These are phyloP conservation scores for Esox masquinongy DNA, from an alignment of 2,797 vertebrate genomes.

Conservation along the genomic window DNA sequence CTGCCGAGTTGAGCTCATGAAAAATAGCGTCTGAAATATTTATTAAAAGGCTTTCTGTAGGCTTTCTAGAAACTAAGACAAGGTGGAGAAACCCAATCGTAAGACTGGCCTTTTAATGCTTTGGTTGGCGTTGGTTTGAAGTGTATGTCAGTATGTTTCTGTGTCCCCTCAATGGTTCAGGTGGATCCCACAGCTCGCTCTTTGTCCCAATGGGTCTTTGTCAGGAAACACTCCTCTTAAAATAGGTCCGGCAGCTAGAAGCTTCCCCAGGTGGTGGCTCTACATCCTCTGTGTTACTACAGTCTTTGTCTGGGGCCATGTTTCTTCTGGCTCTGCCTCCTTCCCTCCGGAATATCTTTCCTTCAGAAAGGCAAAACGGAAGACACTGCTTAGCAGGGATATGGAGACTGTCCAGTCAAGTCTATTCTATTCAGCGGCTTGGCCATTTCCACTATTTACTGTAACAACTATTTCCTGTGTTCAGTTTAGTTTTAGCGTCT, in stretches of 20 bases:
- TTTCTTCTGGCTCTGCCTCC: not conserved
- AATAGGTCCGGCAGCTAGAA: not conserved
- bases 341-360: not conserved
- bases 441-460: not conserved
- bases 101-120: too few species aligned
- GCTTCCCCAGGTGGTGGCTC: not conserved
- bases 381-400: conserved; percentile 1
- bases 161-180: too few species aligned
- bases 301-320: not conserved
- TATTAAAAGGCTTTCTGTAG: too few species aligned
- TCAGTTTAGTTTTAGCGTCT: too few species aligned
- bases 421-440: not conserved
- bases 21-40: too few species aligned
- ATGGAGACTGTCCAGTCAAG: not conserved
- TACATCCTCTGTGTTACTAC: not conserved
- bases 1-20: too few species aligned
- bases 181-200: not conserved
- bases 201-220: not conserved
- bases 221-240: not conserved
- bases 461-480: too few species aligned
- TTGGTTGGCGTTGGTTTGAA: too few species aligned
- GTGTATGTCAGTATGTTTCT: too few species aligned
- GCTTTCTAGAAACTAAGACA: too few species aligned
- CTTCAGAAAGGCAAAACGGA: not conserved
- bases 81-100: too few species aligned